These are phyloP conservation scores for Pangasius sanitwongsei DNA, from an alignment of 2,797 vertebrate species.

Conservation along the genomic window DNA sequence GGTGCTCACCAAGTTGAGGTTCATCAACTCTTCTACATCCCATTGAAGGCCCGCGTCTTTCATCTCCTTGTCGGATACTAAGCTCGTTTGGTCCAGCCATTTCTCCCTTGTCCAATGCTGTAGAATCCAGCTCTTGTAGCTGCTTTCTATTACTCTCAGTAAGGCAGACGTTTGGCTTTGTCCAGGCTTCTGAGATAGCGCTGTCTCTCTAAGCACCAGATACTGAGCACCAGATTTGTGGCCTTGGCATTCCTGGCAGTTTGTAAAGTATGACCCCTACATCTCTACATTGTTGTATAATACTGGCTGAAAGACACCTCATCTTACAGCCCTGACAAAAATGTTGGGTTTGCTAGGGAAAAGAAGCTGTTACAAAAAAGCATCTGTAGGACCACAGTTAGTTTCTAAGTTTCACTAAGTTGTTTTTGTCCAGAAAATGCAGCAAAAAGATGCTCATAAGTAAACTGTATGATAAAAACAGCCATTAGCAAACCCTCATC, in stretches of 20 bases:
- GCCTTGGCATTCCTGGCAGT: slow-evolving; percentile 69
- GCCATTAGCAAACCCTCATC: slow-evolving; percentile 15
- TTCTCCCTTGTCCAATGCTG: slow-evolving; percentile 48
- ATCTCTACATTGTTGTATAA: slow-evolving; percentile 60
- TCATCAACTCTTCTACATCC: slow-evolving; percentile 65
- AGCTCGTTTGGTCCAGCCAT: slow-evolving; percentile 60
- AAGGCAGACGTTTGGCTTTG: slow-evolving; percentile 62
- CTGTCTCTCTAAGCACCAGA: slow-evolving; percentile 58
- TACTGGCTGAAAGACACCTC: slow-evolving; percentile 53
- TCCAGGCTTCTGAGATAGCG: slow-evolving; percentile 66
- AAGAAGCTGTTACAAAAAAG: background rate
- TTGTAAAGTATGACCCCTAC: slow-evolving; percentile 64
- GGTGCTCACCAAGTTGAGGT: slow-evolving; percentile 37
- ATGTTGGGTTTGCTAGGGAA: background rate
- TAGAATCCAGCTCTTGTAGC: slow-evolving; percentile 64
- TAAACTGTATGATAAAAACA: slow-evolving; percentile 9
- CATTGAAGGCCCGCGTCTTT: slow-evolving; percentile 58
- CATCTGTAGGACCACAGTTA: background rate
- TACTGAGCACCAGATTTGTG: slow-evolving; percentile 44
- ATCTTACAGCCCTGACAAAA: slow-evolving; percentile 31
- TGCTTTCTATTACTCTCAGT: slow-evolving; percentile 44
- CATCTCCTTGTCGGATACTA: slow-evolving; percentile 59
- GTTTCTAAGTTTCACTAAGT: background rate
- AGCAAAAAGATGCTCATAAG: background rate
- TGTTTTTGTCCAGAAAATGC: background rate